Evolutionary conservation across 2,113 vertebrate genomes (phyloP).

Genomic region (Hippopotamus amphibius): DNA sequence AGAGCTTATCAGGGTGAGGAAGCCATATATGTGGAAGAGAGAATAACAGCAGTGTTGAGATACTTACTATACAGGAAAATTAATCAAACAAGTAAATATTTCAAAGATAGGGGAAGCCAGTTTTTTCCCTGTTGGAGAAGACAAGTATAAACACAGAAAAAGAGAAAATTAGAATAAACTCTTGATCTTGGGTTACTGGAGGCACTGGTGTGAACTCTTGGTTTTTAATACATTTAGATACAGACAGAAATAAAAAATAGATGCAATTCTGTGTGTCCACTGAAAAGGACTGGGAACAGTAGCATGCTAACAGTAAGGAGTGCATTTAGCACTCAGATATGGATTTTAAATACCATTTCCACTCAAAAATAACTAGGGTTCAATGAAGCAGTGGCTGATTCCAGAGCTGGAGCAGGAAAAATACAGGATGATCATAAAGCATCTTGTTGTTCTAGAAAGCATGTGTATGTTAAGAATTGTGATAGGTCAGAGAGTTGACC

Average conservation of each 20-base stretch:
- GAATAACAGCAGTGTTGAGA: neutral
- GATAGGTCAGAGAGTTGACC: neutral
- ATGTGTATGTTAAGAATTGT: neutral
- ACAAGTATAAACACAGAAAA: neutral
- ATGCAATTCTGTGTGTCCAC: neutral
- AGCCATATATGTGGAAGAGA: neutral
- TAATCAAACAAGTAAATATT: neutral
- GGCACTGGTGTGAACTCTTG: neutral
- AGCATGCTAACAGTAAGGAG: neutral
- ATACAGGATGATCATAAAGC: neutral
- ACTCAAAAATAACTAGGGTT: neutral
- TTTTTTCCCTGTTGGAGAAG: neutral
- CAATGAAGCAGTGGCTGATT: neutral
- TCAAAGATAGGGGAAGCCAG: neutral
- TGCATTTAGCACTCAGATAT: neutral
- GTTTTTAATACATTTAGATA: neutral
- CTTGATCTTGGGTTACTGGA: neutral
- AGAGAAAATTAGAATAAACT: neutral
- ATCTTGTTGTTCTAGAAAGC: neutral
- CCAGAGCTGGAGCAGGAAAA: neutral
- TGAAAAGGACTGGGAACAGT: neutral
- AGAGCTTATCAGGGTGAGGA: neutral
- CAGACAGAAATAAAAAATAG: neutral
- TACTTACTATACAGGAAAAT: neutral
- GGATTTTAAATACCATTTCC: neutral